Base-by-base conservation (phyloP, 2,797 vertebrate species). In the Sebastes kiyomatsui region DNA sequence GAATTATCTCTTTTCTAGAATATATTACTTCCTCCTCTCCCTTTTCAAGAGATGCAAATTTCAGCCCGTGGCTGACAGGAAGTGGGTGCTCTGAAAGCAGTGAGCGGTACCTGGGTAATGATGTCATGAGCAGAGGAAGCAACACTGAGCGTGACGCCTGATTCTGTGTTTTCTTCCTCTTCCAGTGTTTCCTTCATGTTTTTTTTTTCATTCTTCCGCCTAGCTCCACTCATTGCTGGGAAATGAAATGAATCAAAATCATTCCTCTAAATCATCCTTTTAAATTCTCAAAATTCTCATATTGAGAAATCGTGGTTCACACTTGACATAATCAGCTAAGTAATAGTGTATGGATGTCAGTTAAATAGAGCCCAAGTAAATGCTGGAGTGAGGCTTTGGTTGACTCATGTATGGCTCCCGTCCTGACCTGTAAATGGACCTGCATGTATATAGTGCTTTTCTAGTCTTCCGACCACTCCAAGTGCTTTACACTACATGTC, bases 81-180 rank as follows among this genome's bases (percentile, higher is more conserved):
- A 93, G 90, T 85, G 67, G 79, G 13, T 56, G 56, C 65, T 92
- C 82, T 90, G 83, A 88, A 79, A 86, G 81, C 76, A 74, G 55
- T 80, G 74, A 52, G 81, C 71, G 70, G 76, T 23, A 61, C 16
- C 54, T 20, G 18, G 61, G 55, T n/a, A 69, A 54, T 93, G 90
- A 93, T 84, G 87, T 93, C 91, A 92, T 70, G 55, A 64, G 42
- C 13, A 68, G 80, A 80, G 90, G 92, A 94, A 88, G 87, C 82
- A 82, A 56, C 79, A 3, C 56, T 22, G 80, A 88, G 75, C 35
- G 66, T 92, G 91, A 93, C 67, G 61, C 77, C 87, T 86, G 54
- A 84, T 84, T 89, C 74, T 68, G 76, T 65, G 67, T 32, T 86
- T 87, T 90, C 93, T 93, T 92, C 90, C 77, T 81, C 79, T 93